Conservation (phyloP, 2,888 invertebrate genomes). For the Sinelater perroti region DNA sequence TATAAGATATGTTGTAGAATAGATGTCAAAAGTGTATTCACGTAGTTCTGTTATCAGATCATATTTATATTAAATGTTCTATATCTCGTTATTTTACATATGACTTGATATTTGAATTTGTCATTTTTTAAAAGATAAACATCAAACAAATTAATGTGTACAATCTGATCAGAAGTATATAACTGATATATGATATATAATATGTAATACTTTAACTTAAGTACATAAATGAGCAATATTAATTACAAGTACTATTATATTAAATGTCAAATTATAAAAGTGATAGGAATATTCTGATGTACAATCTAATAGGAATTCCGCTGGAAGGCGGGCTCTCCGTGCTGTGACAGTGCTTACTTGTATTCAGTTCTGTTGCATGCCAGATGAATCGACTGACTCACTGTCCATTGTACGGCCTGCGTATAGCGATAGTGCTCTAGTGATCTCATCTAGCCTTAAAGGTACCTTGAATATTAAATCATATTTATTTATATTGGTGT, state of each 20-base stretch:
- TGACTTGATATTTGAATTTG: constrained; percentile 41
- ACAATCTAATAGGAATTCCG: constrained; percentile 39
- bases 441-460: constrained; percentile 62
- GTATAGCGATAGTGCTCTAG: constrained; percentile 59
- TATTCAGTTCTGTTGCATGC: constrained; percentile 47
- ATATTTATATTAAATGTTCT: constrained; percentile 49
- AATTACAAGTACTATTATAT: constrained; percentile 49
- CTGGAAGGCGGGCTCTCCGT: constrained; percentile 46
- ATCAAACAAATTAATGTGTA: constrained; percentile 44
- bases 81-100: constrained; percentile 46
- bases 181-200: constrained; percentile 29
- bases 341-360: constrained; percentile 51
- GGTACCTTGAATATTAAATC: constrained; percentile 59
- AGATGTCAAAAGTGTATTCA: constrained; percentile 49
- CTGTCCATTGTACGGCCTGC: constrained; percentile 53
- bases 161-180: constrained; percentile 40
- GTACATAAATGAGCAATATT: constrained; percentile 57
- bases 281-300: constrained; percentile 53
- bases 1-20: constrained; percentile 46
- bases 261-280: constrained; percentile 60
- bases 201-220: constrained; percentile 31
- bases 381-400: constrained; percentile 41
- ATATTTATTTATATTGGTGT: constrained; percentile 53
- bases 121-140: constrained; percentile 50
- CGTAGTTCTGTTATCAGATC: constrained; percentile 52